Conservation (phyloP, 2,113 vertebrate genomes). For the Lota lota region DNA sequence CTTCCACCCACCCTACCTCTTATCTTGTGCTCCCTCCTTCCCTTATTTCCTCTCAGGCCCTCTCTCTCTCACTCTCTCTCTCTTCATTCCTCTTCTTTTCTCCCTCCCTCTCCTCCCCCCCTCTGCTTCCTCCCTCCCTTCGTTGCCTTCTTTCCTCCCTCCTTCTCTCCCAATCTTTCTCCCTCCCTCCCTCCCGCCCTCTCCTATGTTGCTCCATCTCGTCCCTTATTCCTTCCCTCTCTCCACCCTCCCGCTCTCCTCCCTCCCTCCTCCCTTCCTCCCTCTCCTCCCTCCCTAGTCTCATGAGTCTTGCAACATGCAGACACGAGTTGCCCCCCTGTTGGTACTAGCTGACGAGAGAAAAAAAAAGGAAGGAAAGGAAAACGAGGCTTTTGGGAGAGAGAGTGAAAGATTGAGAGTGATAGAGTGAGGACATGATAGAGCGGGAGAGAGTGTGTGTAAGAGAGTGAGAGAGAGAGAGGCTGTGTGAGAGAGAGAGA, state of each 20-base stretch:
- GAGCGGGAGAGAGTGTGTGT: no score
- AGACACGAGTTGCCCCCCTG: constrained; percentile 30
- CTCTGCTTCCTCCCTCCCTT: background rate
- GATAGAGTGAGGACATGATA: constrained; percentile 23
- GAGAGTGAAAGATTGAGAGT: constrained; percentile 48
- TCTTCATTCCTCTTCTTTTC: background rate
- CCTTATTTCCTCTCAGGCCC: no score
- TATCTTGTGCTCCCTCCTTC: no score
- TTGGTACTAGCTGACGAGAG: constrained; percentile 49
- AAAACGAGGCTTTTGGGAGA: constrained; percentile 51
- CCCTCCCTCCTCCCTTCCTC: no score
- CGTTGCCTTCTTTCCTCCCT: no score
- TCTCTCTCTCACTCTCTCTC: constrained; percentile 1
- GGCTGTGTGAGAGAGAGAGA: no score
- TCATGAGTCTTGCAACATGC: constrained; percentile 22
- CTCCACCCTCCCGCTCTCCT: no score
- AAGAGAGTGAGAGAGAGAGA: no score
- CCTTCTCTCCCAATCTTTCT: background rate
- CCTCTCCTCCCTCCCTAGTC: constrained; percentile 6
- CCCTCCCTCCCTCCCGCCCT: background rate
- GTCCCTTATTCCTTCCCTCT: no score
- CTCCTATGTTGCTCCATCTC: no score
- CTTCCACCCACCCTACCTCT: no score
- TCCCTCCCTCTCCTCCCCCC: constrained; percentile 2
- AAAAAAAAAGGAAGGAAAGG: constrained; percentile 20